A percentile compares a stretch with the other conserved stretches of the same genome.
These are phyloP conservation scores for Syritta pipiens DNA, from an alignment of 2,888 invertebrate genomes.

Conservation along the genomic window DNA sequence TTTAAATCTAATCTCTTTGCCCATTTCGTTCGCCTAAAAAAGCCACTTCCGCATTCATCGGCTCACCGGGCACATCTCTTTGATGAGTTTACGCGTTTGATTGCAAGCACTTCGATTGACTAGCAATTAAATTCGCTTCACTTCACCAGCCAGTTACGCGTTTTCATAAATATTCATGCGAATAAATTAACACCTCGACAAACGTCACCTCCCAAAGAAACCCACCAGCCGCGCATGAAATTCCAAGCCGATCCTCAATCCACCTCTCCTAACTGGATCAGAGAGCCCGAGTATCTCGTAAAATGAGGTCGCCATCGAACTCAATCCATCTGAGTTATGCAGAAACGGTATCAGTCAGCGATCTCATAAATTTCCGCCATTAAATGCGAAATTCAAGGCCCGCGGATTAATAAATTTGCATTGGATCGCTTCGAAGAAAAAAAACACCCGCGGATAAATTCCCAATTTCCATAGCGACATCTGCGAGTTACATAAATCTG, in stretches of 20 bases:
- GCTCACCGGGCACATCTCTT: too few relatives aligned
- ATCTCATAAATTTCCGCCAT: conserved; percentile 26
- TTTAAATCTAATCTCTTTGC: too few relatives aligned
- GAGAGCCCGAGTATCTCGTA: not conserved
- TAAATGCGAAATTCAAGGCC: not conserved
- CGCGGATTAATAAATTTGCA: conserved; percentile 42
- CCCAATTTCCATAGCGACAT: conserved; percentile 35
- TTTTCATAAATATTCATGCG: too few relatives aligned
- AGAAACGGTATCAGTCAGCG: conserved; percentile 13
- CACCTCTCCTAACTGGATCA: not conserved
- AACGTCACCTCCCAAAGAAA: conserved; percentile 24
- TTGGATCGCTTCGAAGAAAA: not conserved
- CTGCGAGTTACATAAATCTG: conserved; percentile 12
- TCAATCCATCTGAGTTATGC: not conserved
- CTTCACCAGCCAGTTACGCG: too few relatives aligned
- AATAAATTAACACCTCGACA: too few relatives aligned
- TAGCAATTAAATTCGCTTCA: too few relatives aligned
- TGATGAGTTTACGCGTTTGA: too few relatives aligned
- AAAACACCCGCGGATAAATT: too few relatives aligned
- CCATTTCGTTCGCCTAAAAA: too few relatives aligned
- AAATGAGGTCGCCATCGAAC: not conserved
- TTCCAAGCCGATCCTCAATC: not conserved
- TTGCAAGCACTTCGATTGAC: too few relatives aligned
- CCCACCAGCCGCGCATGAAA: not conserved
- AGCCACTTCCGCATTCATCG: too few relatives aligned